Conservation (phyloP, 2,113 vertebrate species). For the Eurypyga helias region DNA sequence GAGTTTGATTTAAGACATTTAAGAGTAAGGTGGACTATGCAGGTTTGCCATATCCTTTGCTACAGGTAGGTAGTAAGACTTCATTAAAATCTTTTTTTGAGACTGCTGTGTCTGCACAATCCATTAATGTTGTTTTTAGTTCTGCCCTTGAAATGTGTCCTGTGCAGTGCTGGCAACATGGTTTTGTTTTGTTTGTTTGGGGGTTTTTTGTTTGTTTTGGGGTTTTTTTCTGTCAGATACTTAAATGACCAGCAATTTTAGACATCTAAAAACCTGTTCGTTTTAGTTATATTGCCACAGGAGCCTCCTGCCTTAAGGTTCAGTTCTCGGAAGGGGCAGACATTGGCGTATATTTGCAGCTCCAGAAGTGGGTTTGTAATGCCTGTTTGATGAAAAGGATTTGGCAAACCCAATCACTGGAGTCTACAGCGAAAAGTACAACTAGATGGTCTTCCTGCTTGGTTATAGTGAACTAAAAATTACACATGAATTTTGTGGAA, state of each 20-base stretch:
- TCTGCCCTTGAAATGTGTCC: conserved; percentile 16
- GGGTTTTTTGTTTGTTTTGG: too few species aligned
- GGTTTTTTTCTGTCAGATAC: neutral
- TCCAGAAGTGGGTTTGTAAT: neutral
- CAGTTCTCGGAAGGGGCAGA: neutral
- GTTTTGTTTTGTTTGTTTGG: neutral
- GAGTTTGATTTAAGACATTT: neutral
- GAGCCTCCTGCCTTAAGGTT: neutral
- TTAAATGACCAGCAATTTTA: neutral
- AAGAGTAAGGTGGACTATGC: neutral
- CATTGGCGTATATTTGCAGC: neutral
- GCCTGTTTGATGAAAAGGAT: neutral
- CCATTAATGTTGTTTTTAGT: neutral
- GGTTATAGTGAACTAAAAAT: neutral
- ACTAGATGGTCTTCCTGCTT: neutral
- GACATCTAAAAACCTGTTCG: neutral
- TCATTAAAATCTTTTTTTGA: neutral
- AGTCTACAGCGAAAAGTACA: neutral
- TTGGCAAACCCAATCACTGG: neutral
- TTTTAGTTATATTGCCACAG: neutral
- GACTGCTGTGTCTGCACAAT: neutral
- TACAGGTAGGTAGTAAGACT: neutral
- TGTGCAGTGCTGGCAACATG: neutral
- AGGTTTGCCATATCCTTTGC: neutral
- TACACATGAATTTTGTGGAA: neutral